Percentiles rank a stretch among this genome's conserved stretches.
These are phyloP conservation scores for Sphenopsis melanotis DNA, from an alignment of 2,797 vertebrate genomes.

Conservation along the genomic window DNA sequence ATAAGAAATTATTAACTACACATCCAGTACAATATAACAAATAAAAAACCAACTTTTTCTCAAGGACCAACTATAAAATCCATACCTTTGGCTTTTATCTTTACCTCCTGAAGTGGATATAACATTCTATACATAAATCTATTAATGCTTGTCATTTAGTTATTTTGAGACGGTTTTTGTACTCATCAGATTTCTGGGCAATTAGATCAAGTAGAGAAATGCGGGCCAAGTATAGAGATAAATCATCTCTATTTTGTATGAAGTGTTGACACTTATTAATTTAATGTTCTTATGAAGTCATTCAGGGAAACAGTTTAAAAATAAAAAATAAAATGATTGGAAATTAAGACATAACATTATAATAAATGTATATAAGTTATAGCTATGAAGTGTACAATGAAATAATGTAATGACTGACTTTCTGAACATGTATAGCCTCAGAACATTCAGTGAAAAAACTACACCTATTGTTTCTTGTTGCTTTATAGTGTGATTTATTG, in stretches of 20 bases:
- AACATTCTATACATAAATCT: background rate
- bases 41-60: background rate
- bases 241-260: conserved; percentile 47
- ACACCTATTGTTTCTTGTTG: background rate
- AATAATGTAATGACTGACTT: background rate
- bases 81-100: background rate
- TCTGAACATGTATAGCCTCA: background rate
- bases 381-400: background rate
- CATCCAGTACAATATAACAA: background rate
- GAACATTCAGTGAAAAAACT: background rate
- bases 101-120: background rate
- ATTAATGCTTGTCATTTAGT: background rate
- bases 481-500: background rate
- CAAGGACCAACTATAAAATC: background rate
- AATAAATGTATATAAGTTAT: conserved; percentile 1
- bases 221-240: conserved; percentile 41
- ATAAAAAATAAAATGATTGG: conserved; percentile 31
- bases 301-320: conserved; percentile 34
- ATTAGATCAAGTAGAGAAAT: conserved; percentile 19
- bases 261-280: conserved; percentile 61
- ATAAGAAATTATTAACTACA: background rate
- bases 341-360: conserved; percentile 41
- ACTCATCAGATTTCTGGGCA: conserved; percentile 29
- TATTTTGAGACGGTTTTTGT: conserved; percentile 37
- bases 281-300: conserved; percentile 48